A percentile compares a stretch with the other conserved stretches of the same genome.
Conservation (phyloP, 2,113 vertebrate genomes). For the Sinocyclocheilus grahami region DNA sequence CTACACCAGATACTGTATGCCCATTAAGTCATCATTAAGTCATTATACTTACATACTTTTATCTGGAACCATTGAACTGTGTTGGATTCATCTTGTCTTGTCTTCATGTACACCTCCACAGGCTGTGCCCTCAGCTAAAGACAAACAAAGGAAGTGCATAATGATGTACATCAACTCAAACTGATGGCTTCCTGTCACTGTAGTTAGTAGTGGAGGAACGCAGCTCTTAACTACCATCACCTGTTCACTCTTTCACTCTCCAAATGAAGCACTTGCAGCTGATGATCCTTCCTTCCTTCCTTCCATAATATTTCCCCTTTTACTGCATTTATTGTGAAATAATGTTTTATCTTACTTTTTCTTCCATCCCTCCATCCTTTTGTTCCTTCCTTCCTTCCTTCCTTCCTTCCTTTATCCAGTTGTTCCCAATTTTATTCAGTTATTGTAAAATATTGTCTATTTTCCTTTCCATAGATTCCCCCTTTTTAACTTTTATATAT, state of each 20-base stretch:
- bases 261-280: neutral
- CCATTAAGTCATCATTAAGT: constrained; percentile 24
- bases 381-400: neutral
- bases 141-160: constrained; percentile 34
- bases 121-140: neutral
- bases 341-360: neutral
- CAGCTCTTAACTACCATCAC: constrained; percentile 37
- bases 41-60: constrained; percentile 18
- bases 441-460: too few relatives aligned
- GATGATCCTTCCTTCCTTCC: neutral
- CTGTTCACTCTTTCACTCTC: constrained; percentile 41
- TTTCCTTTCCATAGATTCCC: neutral
- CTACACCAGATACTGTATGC: neutral
- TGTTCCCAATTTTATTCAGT: too few relatives aligned
- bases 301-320: neutral
- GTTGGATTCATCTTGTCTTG: constrained; percentile 22
- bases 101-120: neutral
- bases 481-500: neutral
- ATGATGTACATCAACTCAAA: constrained; percentile 52
- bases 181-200: constrained; percentile 30
- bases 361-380: neutral
- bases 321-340: neutral
- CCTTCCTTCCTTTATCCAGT: neutral
- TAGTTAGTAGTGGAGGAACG: constrained; percentile 25
- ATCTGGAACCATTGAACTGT: neutral